Evolutionary conservation across 2,888 invertebrate species (phyloP).

Genomic region (Watsonalla binaria): DNA sequence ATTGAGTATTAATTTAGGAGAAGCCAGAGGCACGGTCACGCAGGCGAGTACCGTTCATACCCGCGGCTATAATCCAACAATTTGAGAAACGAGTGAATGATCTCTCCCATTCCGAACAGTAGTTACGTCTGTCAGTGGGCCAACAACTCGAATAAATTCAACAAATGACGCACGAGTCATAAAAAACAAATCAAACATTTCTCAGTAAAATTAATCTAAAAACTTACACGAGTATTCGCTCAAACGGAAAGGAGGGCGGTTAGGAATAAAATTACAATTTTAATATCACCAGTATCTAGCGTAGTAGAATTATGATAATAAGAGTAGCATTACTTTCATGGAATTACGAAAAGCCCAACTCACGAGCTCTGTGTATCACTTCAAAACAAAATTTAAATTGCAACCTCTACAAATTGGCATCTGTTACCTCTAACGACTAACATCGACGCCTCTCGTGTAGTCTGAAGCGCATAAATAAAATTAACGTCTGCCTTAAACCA

Average conservation of each 20-base stretch:
- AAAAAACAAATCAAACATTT: background rate
- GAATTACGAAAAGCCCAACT: slow-evolving; percentile 25
- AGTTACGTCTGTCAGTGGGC: slow-evolving; percentile 44
- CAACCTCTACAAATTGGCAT: slow-evolving; percentile 37
- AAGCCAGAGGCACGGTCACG: slow-evolving; percentile 63
- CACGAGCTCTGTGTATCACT: slow-evolving; percentile 26
- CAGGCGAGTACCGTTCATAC: slow-evolving; percentile 53
- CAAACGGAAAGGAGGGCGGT: background rate
- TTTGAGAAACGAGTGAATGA: slow-evolving; percentile 51
- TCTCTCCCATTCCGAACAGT: slow-evolving; percentile 45
- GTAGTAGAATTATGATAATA: slow-evolving; percentile 29
- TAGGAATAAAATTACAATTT: slow-evolving; percentile 31
- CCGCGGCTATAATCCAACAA: slow-evolving; percentile 54
- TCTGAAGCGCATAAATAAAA: slow-evolving; percentile 35
- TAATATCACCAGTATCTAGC: slow-evolving; percentile 32
- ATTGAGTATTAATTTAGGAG: slow-evolving; percentile 63
- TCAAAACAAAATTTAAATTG: slow-evolving; percentile 28
- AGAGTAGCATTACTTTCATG: slow-evolving; percentile 26
- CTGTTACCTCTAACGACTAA: slow-evolving; percentile 30
- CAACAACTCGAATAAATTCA: slow-evolving; percentile 15
- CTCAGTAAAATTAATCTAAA: too few relatives aligned
- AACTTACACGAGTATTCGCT: background rate
- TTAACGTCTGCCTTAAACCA: slow-evolving; percentile 31
- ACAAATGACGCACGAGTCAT: background rate
- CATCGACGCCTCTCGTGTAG: slow-evolving; percentile 32